Conservation (phyloP, 2,888 invertebrate genomes). For the Bellardia pandia region DNA sequence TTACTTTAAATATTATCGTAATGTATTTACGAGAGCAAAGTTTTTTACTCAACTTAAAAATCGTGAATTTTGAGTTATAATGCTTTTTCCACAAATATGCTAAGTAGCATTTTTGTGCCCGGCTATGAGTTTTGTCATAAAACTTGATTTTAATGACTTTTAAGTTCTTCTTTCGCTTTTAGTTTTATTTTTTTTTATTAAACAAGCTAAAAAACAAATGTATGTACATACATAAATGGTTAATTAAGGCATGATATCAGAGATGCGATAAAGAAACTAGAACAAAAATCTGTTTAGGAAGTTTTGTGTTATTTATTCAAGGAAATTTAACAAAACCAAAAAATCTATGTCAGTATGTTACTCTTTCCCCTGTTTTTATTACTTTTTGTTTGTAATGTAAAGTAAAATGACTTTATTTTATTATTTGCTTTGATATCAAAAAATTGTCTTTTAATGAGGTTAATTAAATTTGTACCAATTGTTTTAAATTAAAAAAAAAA, state of each 20-base stretch:
- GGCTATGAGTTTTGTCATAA: constrained; percentile 41
- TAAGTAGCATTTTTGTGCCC: background rate
- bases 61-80: too few species aligned
- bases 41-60: too few species aligned
- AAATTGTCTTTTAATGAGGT: constrained; percentile 22
- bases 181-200: background rate
- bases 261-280: constrained; percentile 45
- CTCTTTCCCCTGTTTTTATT: background rate
- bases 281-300: constrained; percentile 52
- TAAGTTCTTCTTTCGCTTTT: constrained; percentile 27
- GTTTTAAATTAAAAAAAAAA: background rate
- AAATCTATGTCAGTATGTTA: constrained; percentile 49
- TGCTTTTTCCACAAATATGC: too few species aligned
- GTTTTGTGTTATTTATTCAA: constrained; percentile 30
- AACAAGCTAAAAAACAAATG: constrained; percentile 4
- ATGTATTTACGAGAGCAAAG: too few species aligned
- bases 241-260: constrained; percentile 52
- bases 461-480: constrained; percentile 48
- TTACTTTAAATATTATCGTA: too few species aligned
- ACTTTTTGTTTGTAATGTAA: background rate
- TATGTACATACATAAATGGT: constrained; percentile 48
- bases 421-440: background rate
- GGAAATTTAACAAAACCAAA: constrained; percentile 27
- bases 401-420: background rate
- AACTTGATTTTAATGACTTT: constrained; percentile 53